These are phyloP conservation scores for Sebastes melanostomus DNA, from an alignment of 2,797 vertebrate genomes.

Conservation along the genomic window DNA sequence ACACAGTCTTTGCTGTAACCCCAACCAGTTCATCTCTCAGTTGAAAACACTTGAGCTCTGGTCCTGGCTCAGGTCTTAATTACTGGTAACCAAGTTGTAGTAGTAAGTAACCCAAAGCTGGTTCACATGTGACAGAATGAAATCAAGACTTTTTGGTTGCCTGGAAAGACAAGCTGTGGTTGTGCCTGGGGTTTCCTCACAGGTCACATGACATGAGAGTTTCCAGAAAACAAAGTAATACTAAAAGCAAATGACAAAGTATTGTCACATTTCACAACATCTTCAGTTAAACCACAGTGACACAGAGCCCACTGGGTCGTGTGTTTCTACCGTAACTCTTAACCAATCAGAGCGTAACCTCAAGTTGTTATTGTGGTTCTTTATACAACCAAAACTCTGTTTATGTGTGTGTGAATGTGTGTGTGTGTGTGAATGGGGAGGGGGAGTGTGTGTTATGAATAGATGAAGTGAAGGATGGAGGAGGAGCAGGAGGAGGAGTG, in stretches of 20 bases:
- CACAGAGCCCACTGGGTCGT: background rate
- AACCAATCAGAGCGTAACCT: constrained; percentile 24
- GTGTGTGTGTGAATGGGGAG: background rate
- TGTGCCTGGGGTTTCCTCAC: background rate
- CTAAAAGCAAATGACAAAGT: background rate
- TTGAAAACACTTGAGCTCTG: no score
- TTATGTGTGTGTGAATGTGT: constrained; percentile 10
- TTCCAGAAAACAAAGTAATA: background rate
- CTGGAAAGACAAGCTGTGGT: background rate
- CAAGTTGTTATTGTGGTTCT: constrained; percentile 9
- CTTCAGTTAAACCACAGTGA: background rate
- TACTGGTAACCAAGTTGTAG: background rate
- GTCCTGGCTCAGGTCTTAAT: background rate
- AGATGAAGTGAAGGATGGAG: constrained; percentile 34
- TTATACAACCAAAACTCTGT: constrained; percentile 17
- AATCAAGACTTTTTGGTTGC: background rate
- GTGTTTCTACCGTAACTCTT: background rate
- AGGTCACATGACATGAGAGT: background rate
- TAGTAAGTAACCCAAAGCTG: background rate
- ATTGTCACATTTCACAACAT: constrained; percentile 27
- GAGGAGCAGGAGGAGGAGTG: constrained; percentile 38
- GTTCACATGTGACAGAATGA: background rate
- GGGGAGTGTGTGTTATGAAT: constrained; percentile 38
- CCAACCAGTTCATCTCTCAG: background rate
- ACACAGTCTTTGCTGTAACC: background rate